These are phyloP conservation scores for Drosophila yooni DNA, from an alignment of 2,888 invertebrate genomes.

Conservation along the genomic window DNA sequence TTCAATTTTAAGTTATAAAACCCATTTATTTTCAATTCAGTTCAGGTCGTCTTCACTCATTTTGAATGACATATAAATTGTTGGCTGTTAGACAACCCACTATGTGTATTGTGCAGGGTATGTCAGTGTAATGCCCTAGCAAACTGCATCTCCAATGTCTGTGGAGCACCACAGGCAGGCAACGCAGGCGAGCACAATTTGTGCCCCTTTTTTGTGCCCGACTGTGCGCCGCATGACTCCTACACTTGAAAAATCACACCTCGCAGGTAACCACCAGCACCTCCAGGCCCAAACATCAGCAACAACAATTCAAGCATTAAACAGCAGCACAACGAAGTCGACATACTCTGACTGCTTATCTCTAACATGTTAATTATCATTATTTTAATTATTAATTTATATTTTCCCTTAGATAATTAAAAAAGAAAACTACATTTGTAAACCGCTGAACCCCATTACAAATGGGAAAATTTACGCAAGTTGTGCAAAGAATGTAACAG, in stretches of 20 bases:
- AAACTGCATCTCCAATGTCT: slow-evolving; percentile 29
- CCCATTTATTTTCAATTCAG: not conserved
- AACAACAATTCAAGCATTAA: slow-evolving; percentile 1
- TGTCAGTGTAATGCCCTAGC: slow-evolving; percentile 40
- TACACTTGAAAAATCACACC: slow-evolving; percentile 82
- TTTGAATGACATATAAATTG: not conserved
- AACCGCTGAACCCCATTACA: too few species aligned
- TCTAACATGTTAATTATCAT: not conserved
- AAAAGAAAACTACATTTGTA: not conserved
- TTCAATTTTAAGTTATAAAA: not conserved
- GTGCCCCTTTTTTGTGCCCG: slow-evolving; percentile 33
- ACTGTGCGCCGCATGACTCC: slow-evolving; percentile 80
- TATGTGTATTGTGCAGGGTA: slow-evolving; percentile 20
- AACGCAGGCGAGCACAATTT: slow-evolving; percentile 4
- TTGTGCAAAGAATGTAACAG: too few species aligned
- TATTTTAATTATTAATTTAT: not conserved
- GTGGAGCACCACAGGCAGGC: slow-evolving; percentile 46
- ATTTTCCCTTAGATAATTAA: not conserved
- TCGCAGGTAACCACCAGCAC: slow-evolving; percentile 48
- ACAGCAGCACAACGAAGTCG: not conserved
- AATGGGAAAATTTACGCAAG: too few species aligned
- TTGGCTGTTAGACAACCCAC: not conserved
- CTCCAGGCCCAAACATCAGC: slow-evolving; percentile 28
- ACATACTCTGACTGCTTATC: slow-evolving; percentile 1
- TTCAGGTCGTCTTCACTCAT: not conserved